These are phyloP conservation scores for Spisula solida DNA, from an alignment of 2,888 invertebrate genomes.

Conservation along the genomic window DNA sequence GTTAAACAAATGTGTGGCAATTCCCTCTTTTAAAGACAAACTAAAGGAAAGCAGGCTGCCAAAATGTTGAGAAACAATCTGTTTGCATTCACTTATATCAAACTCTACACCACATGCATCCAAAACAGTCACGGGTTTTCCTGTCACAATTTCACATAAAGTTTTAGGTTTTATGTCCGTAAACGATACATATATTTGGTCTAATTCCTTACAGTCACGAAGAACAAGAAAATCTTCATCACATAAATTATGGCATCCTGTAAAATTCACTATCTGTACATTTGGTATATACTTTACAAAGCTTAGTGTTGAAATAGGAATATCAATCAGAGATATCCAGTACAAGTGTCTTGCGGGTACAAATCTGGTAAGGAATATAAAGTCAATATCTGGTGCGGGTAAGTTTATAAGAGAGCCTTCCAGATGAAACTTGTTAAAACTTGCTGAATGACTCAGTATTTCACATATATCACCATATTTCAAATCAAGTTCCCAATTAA, in stretches of 20 bases:
- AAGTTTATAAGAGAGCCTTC: not conserved
- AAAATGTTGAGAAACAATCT: not conserved
- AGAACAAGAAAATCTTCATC: slow-evolving; percentile 47
- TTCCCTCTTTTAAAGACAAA: slow-evolving; percentile 27
- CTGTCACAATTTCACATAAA: slow-evolving; percentile 25
- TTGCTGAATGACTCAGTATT: not conserved
- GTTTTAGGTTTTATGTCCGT: slow-evolving; percentile 33
- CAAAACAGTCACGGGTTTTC: slow-evolving; percentile 33
- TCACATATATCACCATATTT: not conserved
- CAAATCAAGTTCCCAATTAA: not conserved
- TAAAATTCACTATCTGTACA: slow-evolving; percentile 21
- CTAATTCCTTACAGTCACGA: slow-evolving; percentile 20
- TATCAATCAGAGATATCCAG: not conserved
- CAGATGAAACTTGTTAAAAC: not conserved
- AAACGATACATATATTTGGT: slow-evolving; percentile 53
- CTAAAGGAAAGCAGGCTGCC: slow-evolving; percentile 26
- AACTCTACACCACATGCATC: slow-evolving; percentile 41
- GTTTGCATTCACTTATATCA: not conserved
- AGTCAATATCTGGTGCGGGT: not conserved
- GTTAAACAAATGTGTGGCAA: slow-evolving; percentile 21
- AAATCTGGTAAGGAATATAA: not conserved
- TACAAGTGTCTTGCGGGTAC: not conserved
- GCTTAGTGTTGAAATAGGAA: not conserved
- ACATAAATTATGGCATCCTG: slow-evolving; percentile 40
- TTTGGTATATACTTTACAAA: not conserved